Conservation (phyloP, 2,113 vertebrate genomes). For the Thomomys bottae region DNA sequence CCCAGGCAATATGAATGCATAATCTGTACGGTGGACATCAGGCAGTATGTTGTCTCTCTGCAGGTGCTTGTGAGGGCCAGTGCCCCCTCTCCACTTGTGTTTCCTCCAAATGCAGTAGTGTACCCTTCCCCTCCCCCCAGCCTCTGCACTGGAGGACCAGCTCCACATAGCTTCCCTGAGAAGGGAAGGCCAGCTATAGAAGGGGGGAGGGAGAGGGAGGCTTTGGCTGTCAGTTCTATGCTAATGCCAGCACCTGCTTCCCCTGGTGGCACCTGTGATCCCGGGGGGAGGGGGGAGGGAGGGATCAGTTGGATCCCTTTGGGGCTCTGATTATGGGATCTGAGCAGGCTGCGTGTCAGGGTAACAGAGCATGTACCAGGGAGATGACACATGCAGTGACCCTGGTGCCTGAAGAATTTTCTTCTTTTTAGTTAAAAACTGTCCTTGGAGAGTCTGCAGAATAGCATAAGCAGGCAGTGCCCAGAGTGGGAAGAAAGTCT, state of each 20-base stretch:
- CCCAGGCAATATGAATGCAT: neutral
- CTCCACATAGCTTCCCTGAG: neutral
- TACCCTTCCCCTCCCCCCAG: neutral
- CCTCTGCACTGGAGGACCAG: too few relatives aligned
- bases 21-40: rapidly evolving
- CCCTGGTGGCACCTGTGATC: neutral
- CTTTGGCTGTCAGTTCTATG: neutral
- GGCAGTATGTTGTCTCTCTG: neutral
- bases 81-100: neutral
- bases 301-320: neutral
- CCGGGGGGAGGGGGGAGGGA: neutral
- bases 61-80: neutral
- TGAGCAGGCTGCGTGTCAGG: neutral
- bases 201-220: too few relatives aligned
- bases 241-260: neutral
- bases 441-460: neutral
- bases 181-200: neutral
- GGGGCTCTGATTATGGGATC: neutral
- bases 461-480: neutral
- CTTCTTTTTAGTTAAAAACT: constrained; percentile 45
- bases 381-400: neutral
- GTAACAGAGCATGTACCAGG: neutral
- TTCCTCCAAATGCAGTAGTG: neutral
- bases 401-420: neutral
- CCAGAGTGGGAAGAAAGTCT: neutral